Base-by-base conservation (phyloP, 2,113 vertebrate genomes). In the Oreochromis aureus region DNA sequence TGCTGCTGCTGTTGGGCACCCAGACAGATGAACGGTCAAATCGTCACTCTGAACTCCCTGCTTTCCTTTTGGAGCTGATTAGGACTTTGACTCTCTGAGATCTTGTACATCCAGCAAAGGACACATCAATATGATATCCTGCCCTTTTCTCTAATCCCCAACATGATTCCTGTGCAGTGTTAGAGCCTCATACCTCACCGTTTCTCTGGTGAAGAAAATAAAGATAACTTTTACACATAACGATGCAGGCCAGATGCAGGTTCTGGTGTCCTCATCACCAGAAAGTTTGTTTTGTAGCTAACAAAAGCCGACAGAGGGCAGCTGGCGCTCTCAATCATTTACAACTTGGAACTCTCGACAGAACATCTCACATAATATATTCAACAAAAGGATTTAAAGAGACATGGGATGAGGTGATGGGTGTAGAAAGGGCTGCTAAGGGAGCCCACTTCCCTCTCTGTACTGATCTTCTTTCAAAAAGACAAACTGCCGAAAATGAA, bases 321-420 rank as follows among this genome's bases (percentile, higher is more conserved):
- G 92, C 86, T 83, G 90, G 83, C 15, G 87, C 69, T 10, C 81
- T 89, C 84, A 24, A 83, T 86, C 89, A 89, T 94, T 93, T 89
- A 91, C 83, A 94, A 89, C 82, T 86, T 87, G 78, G 81, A 93
- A 90, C 91, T 93, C 90, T 85, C 91, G 76, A 79, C 84, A 93
- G 91, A 94, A 90, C 89, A 94, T 95, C 76, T 93, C 95, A 90
- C 92, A 93, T 94, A 89, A 94, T 94, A 73, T 82, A 84, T 89
- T 82, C 32, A 54, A 88, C n/a, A 80, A 83, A 83, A 86, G 91
- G 87, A 93, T 91, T 94, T 92, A 93, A 95, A 93, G 92, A 90
- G 91, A 94, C 93, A 94, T 69, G 78, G 83, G 89, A 92, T 91
- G 91, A 94, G 91, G 90, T 87, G 90, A 91, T 86, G 89, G 89